A percentile compares a stretch with the other conserved stretches of the same genome.
Evolutionary conservation across 2,888 invertebrate genomes (phyloP).

Genomic region (Dexiosoma caninum): DNA sequence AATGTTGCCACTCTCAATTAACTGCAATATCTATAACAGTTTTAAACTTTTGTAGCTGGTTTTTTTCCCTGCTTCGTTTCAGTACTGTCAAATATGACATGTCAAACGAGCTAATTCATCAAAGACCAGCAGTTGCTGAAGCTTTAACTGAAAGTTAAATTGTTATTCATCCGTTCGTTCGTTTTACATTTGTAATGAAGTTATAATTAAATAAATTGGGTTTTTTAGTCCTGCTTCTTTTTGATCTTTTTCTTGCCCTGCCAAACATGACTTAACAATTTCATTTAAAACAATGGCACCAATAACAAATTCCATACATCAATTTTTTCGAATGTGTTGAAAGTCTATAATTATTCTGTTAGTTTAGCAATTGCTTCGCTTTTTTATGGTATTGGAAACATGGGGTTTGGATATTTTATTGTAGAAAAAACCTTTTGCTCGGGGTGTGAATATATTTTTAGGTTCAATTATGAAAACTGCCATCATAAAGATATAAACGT

Average conservation of each 20-base stretch:
- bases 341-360: constrained; percentile 48
- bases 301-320: constrained; percentile 27
- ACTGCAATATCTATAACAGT: constrained; percentile 26
- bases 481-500: too few relatives aligned
- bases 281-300: constrained; percentile 27
- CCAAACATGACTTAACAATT: constrained; percentile 47
- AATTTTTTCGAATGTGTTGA: constrained; percentile 31
- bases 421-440: too few relatives aligned
- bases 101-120: constrained; percentile 56
- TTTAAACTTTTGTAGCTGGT: background rate
- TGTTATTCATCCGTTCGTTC: constrained; percentile 12
- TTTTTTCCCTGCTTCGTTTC: background rate
- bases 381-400: background rate
- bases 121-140: constrained; percentile 3
- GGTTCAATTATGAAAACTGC: too few relatives aligned
- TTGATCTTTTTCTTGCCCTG: background rate
- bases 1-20: constrained; percentile 52
- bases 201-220: constrained; percentile 47
- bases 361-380: constrained; percentile 39
- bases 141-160: constrained; percentile 34
- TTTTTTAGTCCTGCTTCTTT: background rate
- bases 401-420: too few relatives aligned
- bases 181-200: constrained; percentile 24
- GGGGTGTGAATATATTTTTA: too few relatives aligned
- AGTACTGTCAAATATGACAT: constrained; percentile 56